These are phyloP conservation scores for Halichoerus grypus DNA, from an alignment of 2,113 vertebrate genomes.

Conservation along the genomic window DNA sequence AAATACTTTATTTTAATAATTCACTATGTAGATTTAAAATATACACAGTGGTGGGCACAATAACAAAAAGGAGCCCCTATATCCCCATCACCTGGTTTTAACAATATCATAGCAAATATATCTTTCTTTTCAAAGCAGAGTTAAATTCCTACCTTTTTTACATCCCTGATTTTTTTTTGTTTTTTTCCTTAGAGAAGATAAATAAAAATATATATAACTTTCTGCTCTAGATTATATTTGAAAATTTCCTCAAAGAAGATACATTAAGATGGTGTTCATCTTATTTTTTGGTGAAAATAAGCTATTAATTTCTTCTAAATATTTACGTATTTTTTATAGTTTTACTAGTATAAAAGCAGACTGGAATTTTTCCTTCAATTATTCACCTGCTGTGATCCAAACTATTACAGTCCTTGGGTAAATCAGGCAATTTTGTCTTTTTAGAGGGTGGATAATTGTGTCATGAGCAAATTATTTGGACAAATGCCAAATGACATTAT, in stretches of 20 bases:
- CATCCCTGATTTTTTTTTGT: not conserved
- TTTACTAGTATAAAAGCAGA: not conserved
- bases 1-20: conserved; percentile 16
- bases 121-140: not conserved
- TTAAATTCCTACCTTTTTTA: not conserved
- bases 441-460: not conserved
- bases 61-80: not conserved
- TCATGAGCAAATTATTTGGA: conserved; percentile 28
- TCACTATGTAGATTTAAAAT: not conserved
- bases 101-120: not conserved
- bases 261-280: not conserved
- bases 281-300: not conserved
- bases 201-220: not conserved
- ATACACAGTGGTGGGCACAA: not conserved
- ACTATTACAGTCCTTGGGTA: not conserved
- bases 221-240: not conserved
- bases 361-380: not conserved
- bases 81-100: not conserved
- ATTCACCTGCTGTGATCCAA: not conserved
- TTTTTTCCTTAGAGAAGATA: not conserved
- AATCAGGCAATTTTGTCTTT: not conserved
- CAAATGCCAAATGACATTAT: conserved; percentile 20
- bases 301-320: not conserved
- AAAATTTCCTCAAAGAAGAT: not conserved
- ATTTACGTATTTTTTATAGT: not conserved